phyloP scores from a whole-genome alignment of 1,140 invertebrate species.

The Drosophila chauvacae region DNA sequence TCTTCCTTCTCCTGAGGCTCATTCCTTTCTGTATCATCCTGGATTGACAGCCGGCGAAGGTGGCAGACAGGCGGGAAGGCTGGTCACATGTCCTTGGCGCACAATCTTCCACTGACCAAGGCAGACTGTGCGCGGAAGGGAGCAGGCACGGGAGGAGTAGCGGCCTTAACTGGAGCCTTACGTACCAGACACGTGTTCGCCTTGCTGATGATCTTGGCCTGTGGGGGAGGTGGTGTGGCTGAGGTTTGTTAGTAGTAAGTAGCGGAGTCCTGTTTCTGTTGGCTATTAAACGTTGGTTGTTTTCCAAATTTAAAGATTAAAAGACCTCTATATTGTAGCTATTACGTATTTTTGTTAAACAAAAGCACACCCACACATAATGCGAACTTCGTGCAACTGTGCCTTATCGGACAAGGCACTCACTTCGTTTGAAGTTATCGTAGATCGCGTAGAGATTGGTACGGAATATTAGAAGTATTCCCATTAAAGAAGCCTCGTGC shows the following conservation, averaged over 20 bases:
- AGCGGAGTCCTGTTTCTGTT: too few relatives aligned
- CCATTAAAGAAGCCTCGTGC: background rate
- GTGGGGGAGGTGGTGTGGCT: conserved; percentile 42
- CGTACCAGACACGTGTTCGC: conserved; percentile 71
- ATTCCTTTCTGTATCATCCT: background rate
- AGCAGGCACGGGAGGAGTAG: background rate
- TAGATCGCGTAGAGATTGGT: background rate
- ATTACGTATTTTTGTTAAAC: too few relatives aligned
- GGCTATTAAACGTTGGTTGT: too few relatives aligned
- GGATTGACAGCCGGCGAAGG: too few relatives aligned
- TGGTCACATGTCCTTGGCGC: too few relatives aligned
- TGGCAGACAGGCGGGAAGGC: too few relatives aligned
- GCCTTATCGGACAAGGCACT: conserved; percentile 16
- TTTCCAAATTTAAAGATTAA: too few relatives aligned
- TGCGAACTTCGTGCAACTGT: background rate
- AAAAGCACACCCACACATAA: background rate
- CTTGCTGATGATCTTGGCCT: conserved; percentile 74
- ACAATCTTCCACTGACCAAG: conserved; percentile 63
- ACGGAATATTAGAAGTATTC: background rate
- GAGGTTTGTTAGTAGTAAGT: too few relatives aligned
- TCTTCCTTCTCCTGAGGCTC: background rate
- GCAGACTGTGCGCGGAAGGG: conserved; percentile 8
- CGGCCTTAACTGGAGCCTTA: conserved; percentile 30
- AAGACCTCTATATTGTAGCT: too few relatives aligned
- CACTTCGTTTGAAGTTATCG: conserved; percentile 1